phyloP scores from a whole-genome alignment of 2,797 vertebrate species.

The Orestias chungarensis region DNA sequence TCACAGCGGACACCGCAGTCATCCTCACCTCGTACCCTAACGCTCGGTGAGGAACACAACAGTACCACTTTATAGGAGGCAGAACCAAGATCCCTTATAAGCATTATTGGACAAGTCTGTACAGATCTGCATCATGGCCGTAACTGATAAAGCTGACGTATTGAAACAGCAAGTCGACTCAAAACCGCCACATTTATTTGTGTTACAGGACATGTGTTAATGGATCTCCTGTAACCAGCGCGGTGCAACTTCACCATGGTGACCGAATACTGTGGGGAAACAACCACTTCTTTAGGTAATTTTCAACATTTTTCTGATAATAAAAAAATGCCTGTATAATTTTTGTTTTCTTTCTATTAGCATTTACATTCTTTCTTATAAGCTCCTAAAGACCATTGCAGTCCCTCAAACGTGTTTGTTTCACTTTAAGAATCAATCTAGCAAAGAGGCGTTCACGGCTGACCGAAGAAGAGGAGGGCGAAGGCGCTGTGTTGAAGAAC shows the following conservation, averaged over 20 bases:
- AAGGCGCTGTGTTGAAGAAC: constrained; percentile 80
- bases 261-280: constrained; percentile 98
- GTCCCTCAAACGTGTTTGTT: background rate
- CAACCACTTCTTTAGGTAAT: constrained; percentile 96
- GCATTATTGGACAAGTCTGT: background rate
- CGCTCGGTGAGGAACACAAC: constrained; percentile 81
- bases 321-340: background rate
- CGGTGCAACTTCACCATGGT: constrained; percentile 91
- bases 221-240: constrained; percentile 85
- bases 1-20: constrained; percentile 86
- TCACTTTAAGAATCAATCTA: constrained; percentile 83
- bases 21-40: constrained; percentile 89
- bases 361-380: background rate
- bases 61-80: background rate
- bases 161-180: no score
- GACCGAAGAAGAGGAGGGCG: constrained; percentile 84
- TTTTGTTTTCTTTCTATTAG: background rate
- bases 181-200: constrained; percentile 4
- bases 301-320: background rate
- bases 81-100: background rate
- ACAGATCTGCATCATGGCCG: background rate
- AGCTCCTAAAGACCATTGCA: background rate
- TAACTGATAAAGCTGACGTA: background rate
- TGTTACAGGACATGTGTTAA: constrained; percentile 91
- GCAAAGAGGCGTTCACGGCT: constrained; percentile 81